These are phyloP conservation scores for Zaprionus davidi DNA, from an alignment of 1,140 invertebrate genomes.

Conservation along the genomic window DNA sequence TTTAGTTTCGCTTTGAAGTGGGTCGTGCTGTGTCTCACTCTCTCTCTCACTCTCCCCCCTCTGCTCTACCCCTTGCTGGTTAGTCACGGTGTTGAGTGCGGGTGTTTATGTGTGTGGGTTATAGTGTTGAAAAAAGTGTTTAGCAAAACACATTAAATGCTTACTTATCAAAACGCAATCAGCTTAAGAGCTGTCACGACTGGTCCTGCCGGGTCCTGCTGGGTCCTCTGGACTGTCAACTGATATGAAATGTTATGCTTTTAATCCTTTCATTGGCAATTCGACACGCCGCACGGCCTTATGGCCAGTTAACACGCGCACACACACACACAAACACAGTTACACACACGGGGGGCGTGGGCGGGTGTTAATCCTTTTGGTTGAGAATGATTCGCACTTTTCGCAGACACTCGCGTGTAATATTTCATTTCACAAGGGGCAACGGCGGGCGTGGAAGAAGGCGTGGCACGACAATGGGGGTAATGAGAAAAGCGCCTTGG, in stretches of 20 bases:
- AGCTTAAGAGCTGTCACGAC: conserved; percentile 65
- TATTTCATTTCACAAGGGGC: conserved; percentile 42
- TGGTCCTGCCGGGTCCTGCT: conserved; percentile 7
- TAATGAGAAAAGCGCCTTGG: conserved; percentile 57
- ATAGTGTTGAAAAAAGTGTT: conserved; percentile 62
- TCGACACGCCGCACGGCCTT: conserved; percentile 43
- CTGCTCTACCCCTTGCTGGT: conserved; percentile 1
- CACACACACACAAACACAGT: background rate
- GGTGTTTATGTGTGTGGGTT: conserved; percentile 21
- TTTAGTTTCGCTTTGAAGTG: conserved; percentile 73
- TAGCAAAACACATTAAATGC: conserved; percentile 83
- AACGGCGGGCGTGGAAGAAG: too few relatives aligned
- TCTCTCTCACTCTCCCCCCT: background rate
- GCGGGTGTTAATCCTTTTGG: conserved; percentile 43
- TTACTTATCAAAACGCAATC: conserved; percentile 78
- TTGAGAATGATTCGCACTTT: conserved; percentile 60
- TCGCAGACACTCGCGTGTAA: conserved; percentile 49
- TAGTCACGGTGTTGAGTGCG: conserved; percentile 32
- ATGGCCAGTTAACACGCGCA: conserved; percentile 51
- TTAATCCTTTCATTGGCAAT: conserved; percentile 72
- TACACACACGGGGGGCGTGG: conserved; percentile 6
- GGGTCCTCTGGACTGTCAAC: conserved; percentile 42
- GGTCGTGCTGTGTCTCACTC: conserved; percentile 30
- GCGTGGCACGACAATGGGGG: background rate
- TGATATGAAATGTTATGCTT: conserved; percentile 69